phyloP scores from a whole-genome alignment of 2,113 vertebrate species.

The Labeo catla region DNA sequence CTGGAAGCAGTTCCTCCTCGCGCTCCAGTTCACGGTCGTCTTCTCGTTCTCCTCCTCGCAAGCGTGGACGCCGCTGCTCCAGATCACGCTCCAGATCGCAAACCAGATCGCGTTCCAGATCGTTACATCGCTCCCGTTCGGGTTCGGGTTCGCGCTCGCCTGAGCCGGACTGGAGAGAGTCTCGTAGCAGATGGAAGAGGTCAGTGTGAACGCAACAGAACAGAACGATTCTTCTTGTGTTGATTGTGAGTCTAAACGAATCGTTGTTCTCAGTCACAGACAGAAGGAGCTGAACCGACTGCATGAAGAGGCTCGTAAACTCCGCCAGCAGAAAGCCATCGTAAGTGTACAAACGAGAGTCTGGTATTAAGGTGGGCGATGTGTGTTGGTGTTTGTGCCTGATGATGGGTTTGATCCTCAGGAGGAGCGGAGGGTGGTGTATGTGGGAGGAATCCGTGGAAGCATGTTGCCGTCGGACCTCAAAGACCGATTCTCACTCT shows the following conservation, averaged over 20 bases:
- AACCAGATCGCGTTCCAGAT: slow-evolving; percentile 72
- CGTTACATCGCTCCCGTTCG: slow-evolving; percentile 66
- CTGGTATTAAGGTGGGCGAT: background rate
- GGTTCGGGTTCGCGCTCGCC: slow-evolving; percentile 53
- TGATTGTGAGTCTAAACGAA: background rate
- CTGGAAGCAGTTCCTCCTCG: slow-evolving; percentile 66
- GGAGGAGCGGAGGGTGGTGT: slow-evolving; percentile 95
- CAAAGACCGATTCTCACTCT: slow-evolving; percentile 88
- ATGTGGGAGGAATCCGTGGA: slow-evolving; percentile 88
- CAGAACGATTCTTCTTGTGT: background rate
- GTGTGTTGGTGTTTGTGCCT: background rate
- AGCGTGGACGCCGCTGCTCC: slow-evolving; percentile 62
- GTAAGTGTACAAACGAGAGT: slow-evolving; percentile 60
- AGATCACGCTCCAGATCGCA: slow-evolving; percentile 73
- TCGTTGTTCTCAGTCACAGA: background rate
- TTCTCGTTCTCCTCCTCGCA: slow-evolving; percentile 39
- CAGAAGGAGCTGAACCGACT: slow-evolving; percentile 13
- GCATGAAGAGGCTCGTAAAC: slow-evolving; percentile 60
- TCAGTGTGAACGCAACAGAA: background rate
- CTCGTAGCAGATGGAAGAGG: slow-evolving; percentile 61
- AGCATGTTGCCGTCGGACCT: slow-evolving; percentile 91
- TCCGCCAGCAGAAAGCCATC: slow-evolving; percentile 74
- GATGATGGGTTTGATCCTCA: slow-evolving; percentile 56
- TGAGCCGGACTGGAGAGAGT: slow-evolving; percentile 41
- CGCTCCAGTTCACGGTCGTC: slow-evolving; percentile 64